Base-by-base conservation (phyloP, 2,888 invertebrate species). In the Rambutsinella grinnellia region DNA sequence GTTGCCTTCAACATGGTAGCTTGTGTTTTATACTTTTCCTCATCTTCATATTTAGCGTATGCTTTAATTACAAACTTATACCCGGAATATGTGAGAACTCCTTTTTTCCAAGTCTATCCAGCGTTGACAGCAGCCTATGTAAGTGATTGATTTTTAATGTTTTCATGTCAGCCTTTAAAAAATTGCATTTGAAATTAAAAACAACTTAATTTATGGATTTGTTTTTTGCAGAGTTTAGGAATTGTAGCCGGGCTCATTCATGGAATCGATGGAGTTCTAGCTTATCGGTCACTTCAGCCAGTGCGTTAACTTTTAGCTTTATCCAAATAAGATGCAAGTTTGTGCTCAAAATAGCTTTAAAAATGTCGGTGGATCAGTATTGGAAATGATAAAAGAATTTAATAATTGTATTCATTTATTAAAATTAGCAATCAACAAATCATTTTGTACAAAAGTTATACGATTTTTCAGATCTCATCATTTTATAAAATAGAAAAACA, bases 61-160 rank as follows among this genome's bases (percentile, higher is more conserved):
- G 91, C 93, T 0, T 93, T 94, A 21, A 92, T 93, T 82, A 87
- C 93, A 51, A 92, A 92, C 86, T 87, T 95, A 65, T 92, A 93
- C 87, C 93, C 93, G 0, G 89, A 91, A 84, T 94, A 94, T 86
- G 88, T 92, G 28, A 85, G 91, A 6, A 92, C 90, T 51, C 93
- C 94, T 81, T 93, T 93, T 85, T 90, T 89, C 85, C 92, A 94
- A 85, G 93, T 93, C 15, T 94, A 94, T 88, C 94, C 95, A n/a
- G 93, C 94, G 1, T 93, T 95, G 93, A 93, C 93, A 27, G 93
- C 93, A 0, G 92, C 93, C 81, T 94, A 94, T 86, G 95, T 95
- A 88, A 92, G 93, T 91, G n/a, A n/a, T n/a, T n/a, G n/a, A n/a
- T n/a, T n/a, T n/a, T n/a, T n/a, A n/a, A n/a, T n/a, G n/a, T n/a